Evolutionary conservation across 2,888 invertebrate species (phyloP), one percentile per base, ranked within the genome.

Genomic region (Caenorhabditis sp.): DNA sequence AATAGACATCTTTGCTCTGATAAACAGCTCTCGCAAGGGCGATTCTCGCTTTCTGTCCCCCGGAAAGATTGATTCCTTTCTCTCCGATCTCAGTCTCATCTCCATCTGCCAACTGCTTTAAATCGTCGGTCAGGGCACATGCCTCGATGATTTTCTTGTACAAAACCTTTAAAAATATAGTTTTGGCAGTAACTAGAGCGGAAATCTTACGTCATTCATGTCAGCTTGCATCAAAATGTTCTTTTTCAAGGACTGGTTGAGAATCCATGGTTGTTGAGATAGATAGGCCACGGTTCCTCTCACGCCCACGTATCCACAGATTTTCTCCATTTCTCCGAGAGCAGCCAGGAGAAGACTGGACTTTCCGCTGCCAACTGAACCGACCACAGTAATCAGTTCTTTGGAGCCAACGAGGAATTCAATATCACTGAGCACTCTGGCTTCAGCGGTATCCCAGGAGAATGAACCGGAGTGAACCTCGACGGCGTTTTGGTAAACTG

Each of bases 221-320:
- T 78, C 73, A 1, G 58, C 59, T 53, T 73, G 63, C 78, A 78
- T 78, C 39, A 78, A 50, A 80, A 99, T 95, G 90, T 99, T 98
- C 88, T 96, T 94, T 86, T 93, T 93, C 24, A 98, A 90, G 0
- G 96, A 70, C 32, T 94, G 94, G 91, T 98, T 98, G 90, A 97
- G 97, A 74, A 98, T 98, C 98, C 98, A 99, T 0, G 98, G 96
- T 90, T 95, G 95, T 88, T 96, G 96, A 0, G 96, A 93, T 1
- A 96, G 95, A 90, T 95, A 96, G 0, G 95, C 95, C 6, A 92
- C 90, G 4, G 90, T 89, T 22, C 93, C 92, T 17, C 83, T 52
- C 11, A 86, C 81, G n/a, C 85, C 85, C 24, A 88, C 81, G 35
- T 82, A 81, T 22, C 87, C 88, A 32, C 78, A 59, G 2, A 83